Evolutionary conservation across 2,113 vertebrate species (phyloP).

Genomic region (Xenotilapia longispinis): DNA sequence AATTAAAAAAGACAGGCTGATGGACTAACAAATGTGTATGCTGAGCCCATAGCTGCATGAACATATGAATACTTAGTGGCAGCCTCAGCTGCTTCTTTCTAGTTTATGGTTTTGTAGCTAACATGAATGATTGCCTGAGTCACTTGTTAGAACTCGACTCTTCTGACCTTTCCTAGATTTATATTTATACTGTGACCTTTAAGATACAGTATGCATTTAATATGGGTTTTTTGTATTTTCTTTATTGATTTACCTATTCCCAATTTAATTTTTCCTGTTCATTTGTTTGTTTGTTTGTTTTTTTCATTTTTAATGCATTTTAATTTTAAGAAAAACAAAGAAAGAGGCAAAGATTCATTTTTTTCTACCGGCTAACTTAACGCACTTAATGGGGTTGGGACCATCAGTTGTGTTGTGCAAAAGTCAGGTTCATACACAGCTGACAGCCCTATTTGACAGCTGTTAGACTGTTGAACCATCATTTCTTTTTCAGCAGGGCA

Average conservation of each 20-base stretch:
- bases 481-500: too few relatives aligned
- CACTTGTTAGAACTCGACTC: neutral
- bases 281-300: neutral
- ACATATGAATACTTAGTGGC: neutral
- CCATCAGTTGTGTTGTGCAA: too few relatives aligned
- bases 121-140: neutral
- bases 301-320: neutral
- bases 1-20: constrained; percentile 70
- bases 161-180: neutral
- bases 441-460: too few relatives aligned
- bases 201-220: neutral
- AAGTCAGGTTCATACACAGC: too few relatives aligned
- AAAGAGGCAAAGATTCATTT: neutral
- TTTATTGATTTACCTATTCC: neutral
- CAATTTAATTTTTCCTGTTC: rapidly evolving
- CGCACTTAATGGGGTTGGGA: neutral
- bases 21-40: constrained; percentile 30
- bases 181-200: neutral
- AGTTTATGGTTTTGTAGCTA: neutral
- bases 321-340: neutral
- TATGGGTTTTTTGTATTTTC: neutral
- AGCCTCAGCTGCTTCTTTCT: neutral
- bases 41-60: neutral
- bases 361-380: neutral
- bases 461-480: too few relatives aligned